These are phyloP conservation scores for Cuculus canorus DNA, from an alignment of 2,797 vertebrate species.

Conservation along the genomic window DNA sequence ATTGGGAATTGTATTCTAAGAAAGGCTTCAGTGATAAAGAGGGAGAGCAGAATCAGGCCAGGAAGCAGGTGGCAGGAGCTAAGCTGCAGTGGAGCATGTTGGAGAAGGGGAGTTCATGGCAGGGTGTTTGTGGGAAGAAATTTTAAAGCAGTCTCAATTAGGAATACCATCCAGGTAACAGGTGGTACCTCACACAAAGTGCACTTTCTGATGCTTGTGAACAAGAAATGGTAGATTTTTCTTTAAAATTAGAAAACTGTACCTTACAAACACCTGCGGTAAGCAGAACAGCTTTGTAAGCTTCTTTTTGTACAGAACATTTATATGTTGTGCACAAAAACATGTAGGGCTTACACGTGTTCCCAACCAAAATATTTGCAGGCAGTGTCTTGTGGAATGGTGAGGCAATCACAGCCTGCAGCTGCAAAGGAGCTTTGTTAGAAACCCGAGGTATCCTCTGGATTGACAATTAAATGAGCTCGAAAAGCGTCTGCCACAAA, in stretches of 20 bases:
- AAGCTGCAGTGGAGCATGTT: neutral
- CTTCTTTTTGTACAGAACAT: neutral
- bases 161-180: neutral
- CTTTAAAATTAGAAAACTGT: neutral
- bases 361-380: neutral
- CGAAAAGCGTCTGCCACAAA: constrained; percentile 56
- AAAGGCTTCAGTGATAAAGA: fast-evolving
- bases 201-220: neutral
- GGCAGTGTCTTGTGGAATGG: neutral
- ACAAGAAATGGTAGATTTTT: neutral
- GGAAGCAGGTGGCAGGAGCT: constrained; percentile 12
- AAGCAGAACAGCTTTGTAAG: neutral
- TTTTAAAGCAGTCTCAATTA: neutral
- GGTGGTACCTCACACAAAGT: neutral
- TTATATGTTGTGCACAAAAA: neutral
- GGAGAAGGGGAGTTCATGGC: neutral
- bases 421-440: neutral
- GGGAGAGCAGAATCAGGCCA: neutral
- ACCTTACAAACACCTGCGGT: neutral
- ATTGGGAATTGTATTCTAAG: neutral
- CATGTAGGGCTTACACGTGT: neutral
- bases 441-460: neutral
- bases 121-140: neutral
- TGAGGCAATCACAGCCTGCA: neutral
- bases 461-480: constrained; percentile 2